Conservation (phyloP, 2,113 vertebrate genomes). For the Dromiciops gliroides region DNA sequence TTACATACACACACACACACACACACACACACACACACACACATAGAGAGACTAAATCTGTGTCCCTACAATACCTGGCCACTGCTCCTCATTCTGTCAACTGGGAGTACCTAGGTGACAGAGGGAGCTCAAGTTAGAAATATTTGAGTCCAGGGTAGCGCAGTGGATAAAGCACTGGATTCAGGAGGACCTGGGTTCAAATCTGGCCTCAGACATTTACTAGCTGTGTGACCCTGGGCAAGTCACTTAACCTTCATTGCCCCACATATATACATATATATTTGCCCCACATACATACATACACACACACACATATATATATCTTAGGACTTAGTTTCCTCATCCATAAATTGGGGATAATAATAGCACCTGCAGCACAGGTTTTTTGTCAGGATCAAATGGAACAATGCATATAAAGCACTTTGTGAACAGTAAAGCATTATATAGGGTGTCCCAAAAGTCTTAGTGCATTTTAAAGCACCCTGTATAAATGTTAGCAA, state of each 20-base stretch:
- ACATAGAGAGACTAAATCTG: no score
- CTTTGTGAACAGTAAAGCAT: background rate
- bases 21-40: no score
- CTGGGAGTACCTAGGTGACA: no score
- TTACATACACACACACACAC: no score
- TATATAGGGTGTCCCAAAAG: background rate
- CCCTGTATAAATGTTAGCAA: background rate
- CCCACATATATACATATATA: no score
- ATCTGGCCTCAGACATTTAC: background rate
- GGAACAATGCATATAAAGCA: background rate
- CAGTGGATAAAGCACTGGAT: no score
- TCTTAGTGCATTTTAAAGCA: background rate
- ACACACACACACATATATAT: no score
- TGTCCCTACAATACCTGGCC: background rate
- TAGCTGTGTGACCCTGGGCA: background rate
- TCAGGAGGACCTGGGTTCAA: no score
- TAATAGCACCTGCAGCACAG: background rate
- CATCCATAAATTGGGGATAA: background rate
- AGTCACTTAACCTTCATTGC: background rate
- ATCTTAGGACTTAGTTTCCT: background rate
- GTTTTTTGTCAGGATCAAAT: background rate
- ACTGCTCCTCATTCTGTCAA: no score
- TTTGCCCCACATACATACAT: no score
- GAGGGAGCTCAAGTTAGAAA: background rate
- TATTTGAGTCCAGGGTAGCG: no score